phyloP scores from a whole-genome alignment of 2,888 invertebrate species.

The Ethmia dodecea region DNA sequence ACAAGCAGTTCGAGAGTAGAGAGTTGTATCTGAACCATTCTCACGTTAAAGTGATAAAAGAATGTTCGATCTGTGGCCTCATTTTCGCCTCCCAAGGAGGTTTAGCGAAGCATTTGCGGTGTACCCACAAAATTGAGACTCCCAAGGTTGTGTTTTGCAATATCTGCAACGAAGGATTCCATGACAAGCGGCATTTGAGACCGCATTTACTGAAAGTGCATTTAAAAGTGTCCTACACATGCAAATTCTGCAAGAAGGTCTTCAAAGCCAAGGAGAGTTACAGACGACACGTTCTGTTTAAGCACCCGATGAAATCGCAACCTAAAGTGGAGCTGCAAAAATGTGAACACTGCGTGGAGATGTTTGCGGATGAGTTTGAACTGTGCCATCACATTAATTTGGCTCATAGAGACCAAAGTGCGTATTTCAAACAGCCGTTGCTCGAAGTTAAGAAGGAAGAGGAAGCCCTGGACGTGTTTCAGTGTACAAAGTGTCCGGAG shows the following conservation, averaged over 20 bases:
- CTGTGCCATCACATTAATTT: constrained; percentile 53
- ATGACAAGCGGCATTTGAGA: constrained; percentile 54
- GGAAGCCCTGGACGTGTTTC: constrained; percentile 42
- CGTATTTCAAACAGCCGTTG: constrained; percentile 17
- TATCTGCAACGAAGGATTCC: constrained; percentile 58
- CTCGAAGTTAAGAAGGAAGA: constrained; percentile 47
- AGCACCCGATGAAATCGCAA: constrained; percentile 36
- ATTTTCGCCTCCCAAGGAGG: constrained; percentile 60
- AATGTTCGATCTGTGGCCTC: constrained; percentile 56
- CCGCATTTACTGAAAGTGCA: constrained; percentile 60
- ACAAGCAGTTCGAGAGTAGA: constrained; percentile 52
- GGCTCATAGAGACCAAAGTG: constrained; percentile 28
- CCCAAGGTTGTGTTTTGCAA: constrained; percentile 56
- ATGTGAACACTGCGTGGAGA: constrained; percentile 52
- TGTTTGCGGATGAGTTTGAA: constrained; percentile 56
- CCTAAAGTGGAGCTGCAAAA: constrained; percentile 33
- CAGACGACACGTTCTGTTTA: constrained; percentile 50
- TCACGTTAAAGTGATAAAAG: constrained; percentile 49
- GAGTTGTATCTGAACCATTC: constrained; percentile 55
- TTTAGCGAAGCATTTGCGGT: constrained; percentile 56
- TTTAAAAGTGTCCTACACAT: constrained; percentile 58
- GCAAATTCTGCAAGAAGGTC: constrained; percentile 49
- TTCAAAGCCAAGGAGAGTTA: constrained; percentile 65
- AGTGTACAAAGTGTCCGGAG: constrained; percentile 58
- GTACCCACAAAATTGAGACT: constrained; percentile 54